A percentile compares a stretch with the other conserved stretches of the same genome.
These are phyloP conservation scores for Hecatera dysodea DNA, from an alignment of 2,888 invertebrate genomes.

Conservation along the genomic window DNA sequence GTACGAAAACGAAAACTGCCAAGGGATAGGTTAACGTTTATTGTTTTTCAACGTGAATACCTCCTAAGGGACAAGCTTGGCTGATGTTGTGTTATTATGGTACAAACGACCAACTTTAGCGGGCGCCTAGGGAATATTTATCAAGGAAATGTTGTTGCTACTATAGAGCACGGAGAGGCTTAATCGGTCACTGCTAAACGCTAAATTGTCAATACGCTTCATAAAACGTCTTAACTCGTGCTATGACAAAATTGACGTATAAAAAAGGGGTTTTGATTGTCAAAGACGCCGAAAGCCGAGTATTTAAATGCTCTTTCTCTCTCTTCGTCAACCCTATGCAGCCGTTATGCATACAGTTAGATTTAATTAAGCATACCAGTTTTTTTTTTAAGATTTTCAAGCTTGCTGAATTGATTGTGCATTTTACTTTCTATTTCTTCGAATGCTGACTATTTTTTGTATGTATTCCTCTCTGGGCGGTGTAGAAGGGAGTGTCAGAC, in stretches of 20 bases:
- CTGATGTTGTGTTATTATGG: constrained; percentile 57
- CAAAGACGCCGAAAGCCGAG: not conserved
- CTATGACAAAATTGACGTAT: not conserved
- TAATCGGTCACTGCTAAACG: not conserved
- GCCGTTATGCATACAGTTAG: too few relatives aligned
- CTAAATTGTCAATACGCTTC: not conserved
- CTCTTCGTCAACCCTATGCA: not conserved
- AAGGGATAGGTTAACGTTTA: constrained; percentile 69
- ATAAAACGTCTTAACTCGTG: not conserved
- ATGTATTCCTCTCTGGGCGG: too few relatives aligned
- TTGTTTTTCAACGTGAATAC: constrained; percentile 70
- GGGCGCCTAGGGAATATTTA: constrained; percentile 60
- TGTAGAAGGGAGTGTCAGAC: too few relatives aligned
- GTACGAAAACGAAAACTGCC: constrained; percentile 49
- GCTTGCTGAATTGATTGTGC: too few relatives aligned
- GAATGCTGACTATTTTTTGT: too few relatives aligned
- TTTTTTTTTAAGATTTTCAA: too few relatives aligned
- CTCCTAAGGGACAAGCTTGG: constrained; percentile 51
- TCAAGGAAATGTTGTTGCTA: constrained; percentile 55
- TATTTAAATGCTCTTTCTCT: not conserved
- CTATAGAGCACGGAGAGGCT: not conserved
- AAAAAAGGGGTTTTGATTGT: not conserved
- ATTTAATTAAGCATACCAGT: too few relatives aligned
- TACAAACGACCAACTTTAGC: constrained; percentile 60
- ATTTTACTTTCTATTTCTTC: too few relatives aligned